Evolutionary conservation across 2,113 vertebrate genomes (phyloP), one percentile per base, ranked within the genome.

Genomic region (Willisornis vidua): DNA sequence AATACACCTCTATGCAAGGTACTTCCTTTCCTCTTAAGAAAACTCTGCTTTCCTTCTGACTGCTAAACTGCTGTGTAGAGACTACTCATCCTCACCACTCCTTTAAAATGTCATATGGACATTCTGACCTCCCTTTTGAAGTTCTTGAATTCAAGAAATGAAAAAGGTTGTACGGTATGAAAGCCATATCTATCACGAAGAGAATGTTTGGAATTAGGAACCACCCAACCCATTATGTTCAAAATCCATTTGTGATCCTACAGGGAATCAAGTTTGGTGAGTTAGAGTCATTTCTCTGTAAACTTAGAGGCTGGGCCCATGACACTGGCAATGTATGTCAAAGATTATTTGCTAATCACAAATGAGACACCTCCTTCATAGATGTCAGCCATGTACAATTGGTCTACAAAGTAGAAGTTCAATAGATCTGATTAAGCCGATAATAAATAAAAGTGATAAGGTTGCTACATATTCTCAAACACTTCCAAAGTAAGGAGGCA

Each of bases 51-150:
- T 45, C 61, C 55, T 81, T 18, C 25, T 22, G 52, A 45, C 29
- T 51, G 59, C 43, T 54, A 28, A 74, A 37, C 37, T 45, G 24
- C 76, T 52, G 14, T 28, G 12, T 67, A 59, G 31, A n/a, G 28
- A 48, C 37, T 13, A 29, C 31, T 66, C 58, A 74, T 15, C 12
- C 12, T 24, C 7, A 63, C 3, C 0, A 3, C 0, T 1, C 29
- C 55, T 80, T 90, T 72, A 79, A 62, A 83, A 74, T 26, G 28
- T 19, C 15, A 20, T 33, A 16, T 5, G 24, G 43, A 23, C 51
- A 48, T 26, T 73, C 49, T 79, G 61, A 66, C 54, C 37, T 55
- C 28, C 19, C 10, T 19, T 45, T 48, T 37, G 33, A 76, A 49
- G 29, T 59, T 85, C 43, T 49, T 49, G 23, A 92, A 85, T 62